These are phyloP conservation scores for Glaucomys volans DNA, from an alignment of 2,113 vertebrate genomes.

Conservation along the genomic window DNA sequence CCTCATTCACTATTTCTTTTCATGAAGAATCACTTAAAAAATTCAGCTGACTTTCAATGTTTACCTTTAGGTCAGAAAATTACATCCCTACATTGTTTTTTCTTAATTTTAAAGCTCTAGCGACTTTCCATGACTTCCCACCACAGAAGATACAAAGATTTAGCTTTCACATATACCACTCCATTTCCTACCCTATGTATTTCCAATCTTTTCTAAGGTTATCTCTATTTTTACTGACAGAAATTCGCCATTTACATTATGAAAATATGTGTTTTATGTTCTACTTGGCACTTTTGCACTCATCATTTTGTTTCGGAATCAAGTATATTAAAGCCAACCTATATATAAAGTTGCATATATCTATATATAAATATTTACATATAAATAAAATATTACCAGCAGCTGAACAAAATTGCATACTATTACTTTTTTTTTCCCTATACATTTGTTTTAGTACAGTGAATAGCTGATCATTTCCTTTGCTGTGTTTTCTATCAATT, in stretches of 20 bases:
- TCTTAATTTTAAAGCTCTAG: neutral
- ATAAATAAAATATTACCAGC: conserved; percentile 37
- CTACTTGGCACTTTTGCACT: conserved; percentile 94
- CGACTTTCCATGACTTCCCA: neutral
- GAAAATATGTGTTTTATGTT: conserved; percentile 85
- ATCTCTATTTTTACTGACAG: neutral
- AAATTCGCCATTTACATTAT: conserved; percentile 11
- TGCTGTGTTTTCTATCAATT: neutral
- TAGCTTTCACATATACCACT: neutral
- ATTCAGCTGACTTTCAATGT: neutral
- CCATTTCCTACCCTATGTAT: neutral
- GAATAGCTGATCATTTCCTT: neutral
- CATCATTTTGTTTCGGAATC: conserved; percentile 94
- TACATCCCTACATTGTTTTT: neutral
- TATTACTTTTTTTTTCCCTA: neutral
- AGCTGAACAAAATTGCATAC: neutral
- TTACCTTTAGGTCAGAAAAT: neutral
- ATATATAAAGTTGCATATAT: conserved; percentile 93
- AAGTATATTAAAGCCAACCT: conserved; percentile 94
- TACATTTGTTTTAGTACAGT: neutral
- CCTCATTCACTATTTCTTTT: neutral
- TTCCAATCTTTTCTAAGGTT: neutral
- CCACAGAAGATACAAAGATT: neutral
- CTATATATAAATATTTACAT: conserved; percentile 93
- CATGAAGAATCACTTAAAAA: neutral